phyloP scores from a whole-genome alignment of 2,797 vertebrate species.

The Lagodon rhomboides region DNA sequence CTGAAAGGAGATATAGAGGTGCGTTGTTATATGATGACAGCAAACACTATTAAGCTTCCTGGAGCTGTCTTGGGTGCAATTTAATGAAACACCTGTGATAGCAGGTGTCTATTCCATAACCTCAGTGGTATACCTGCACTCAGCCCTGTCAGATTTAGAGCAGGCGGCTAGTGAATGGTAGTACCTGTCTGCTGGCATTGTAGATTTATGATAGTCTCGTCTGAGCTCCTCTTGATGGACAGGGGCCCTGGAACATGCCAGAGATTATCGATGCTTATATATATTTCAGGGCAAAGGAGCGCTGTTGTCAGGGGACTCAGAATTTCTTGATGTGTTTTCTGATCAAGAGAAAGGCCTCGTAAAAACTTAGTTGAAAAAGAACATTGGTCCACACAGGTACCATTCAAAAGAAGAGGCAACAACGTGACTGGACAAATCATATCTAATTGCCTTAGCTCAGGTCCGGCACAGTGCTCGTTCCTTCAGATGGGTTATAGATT shows the following conservation, averaged over 20 bases:
- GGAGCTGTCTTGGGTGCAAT: slow-evolving; percentile 28
- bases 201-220: slow-evolving; percentile 28
- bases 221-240: slow-evolving; percentile 9
- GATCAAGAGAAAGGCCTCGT: background rate
- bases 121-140: slow-evolving; percentile 24
- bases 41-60: slow-evolving; percentile 36
- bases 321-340: background rate
- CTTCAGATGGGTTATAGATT: slow-evolving; percentile 3
- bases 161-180: slow-evolving; percentile 5
- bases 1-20: background rate
- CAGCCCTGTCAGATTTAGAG: slow-evolving; percentile 37
- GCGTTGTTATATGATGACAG: slow-evolving; percentile 5
- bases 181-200: slow-evolving; percentile 7
- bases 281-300: slow-evolving; percentile 25
- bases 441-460: background rate
- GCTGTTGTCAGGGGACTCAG: background rate
- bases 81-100: slow-evolving; percentile 54
- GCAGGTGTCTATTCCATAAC: slow-evolving; percentile 42
- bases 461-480: slow-evolving; percentile 3
- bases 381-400: background rate
- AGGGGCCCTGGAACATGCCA: slow-evolving; percentile 1
- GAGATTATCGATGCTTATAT: slow-evolving; percentile 9
- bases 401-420: background rate
- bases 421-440: background rate
- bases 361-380: background rate